phyloP scores from a whole-genome alignment of 2,113 vertebrate genomes.

The Xyliphius kryptos region DNA sequence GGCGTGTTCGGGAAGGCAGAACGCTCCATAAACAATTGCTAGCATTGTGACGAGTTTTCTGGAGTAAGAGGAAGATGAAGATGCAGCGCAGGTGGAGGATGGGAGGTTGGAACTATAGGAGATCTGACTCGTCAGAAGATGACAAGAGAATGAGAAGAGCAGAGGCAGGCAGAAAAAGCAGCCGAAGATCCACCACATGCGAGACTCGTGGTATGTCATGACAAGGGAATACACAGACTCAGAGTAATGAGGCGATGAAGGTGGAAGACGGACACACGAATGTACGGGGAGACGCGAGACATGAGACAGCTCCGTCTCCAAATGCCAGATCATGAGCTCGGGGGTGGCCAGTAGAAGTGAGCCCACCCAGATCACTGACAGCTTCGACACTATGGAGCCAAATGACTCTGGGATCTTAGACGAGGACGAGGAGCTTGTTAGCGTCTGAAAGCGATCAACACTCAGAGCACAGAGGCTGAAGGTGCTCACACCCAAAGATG shows the following conservation, averaged over 20 bases:
- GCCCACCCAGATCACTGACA: constrained; percentile 89
- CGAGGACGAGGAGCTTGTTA: constrained; percentile 74
- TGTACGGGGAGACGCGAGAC: constrained; percentile 53
- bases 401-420: constrained; percentile 66
- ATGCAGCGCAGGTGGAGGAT: too few relatives aligned
- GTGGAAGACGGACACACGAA: constrained; percentile 75
- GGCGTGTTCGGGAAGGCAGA: constrained; percentile 77
- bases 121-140: constrained; percentile 80
- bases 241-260: constrained; percentile 56
- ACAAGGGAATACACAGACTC: constrained; percentile 79
- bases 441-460: constrained; percentile 86
- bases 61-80: neutral
- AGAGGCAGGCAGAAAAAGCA: constrained; percentile 93
- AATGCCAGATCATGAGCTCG: constrained; percentile 85
- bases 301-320: constrained; percentile 59
- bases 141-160: constrained; percentile 85
- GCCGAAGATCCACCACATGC: constrained; percentile 93
- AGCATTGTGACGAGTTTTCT: constrained; percentile 71
- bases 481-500: constrained; percentile 84
- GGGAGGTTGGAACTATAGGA: constrained; percentile 37
- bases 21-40: constrained; percentile 68
- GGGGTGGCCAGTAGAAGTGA: constrained; percentile 81
- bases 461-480: constrained; percentile 94
- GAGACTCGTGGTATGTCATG: constrained; percentile 87
- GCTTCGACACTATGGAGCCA: constrained; percentile 86